Evolutionary conservation across 1,140 invertebrate species (phyloP).

Genomic region (Drosophila ficusphila): DNA sequence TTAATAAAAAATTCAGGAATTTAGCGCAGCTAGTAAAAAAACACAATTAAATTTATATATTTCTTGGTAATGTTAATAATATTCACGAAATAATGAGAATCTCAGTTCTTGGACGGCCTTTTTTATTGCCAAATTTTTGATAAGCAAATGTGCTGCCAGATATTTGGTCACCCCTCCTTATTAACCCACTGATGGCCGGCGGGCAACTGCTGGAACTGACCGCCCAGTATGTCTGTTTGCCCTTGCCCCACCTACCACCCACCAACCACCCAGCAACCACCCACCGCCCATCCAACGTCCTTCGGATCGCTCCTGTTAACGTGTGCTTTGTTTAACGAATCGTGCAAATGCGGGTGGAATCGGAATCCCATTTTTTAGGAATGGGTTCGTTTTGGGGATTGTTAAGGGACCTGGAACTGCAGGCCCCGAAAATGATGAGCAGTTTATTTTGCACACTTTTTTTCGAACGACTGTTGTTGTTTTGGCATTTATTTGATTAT

Average conservation of each 20-base stretch:
- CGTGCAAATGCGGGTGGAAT: conserved; percentile 83
- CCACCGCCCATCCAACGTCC: conserved; percentile 6
- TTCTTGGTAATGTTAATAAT: no score
- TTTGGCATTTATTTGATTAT: conserved; percentile 75
- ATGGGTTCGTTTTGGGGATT: conserved; percentile 30
- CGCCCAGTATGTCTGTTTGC: conserved; percentile 25
- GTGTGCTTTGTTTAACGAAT: conserved; percentile 84
- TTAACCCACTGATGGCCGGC: conserved; percentile 25
- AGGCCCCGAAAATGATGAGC: conserved; percentile 47
- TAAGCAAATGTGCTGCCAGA: conserved; percentile 47
- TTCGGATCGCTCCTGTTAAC: conserved; percentile 55
- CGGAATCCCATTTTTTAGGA: conserved; percentile 15
- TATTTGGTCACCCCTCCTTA: neutral
- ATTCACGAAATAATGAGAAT: no score
- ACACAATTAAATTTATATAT: no score
- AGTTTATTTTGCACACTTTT: conserved; percentile 73
- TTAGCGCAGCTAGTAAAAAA: no score
- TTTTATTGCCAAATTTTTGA: neutral
- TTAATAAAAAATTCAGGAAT: no score
- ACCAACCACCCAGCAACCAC: neutral
- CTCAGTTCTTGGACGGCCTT: no score
- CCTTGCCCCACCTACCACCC: neutral
- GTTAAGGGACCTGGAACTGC: conserved; percentile 1
- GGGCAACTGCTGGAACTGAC: conserved; percentile 64
- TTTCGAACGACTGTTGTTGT: conserved; percentile 15